Evolutionary conservation across 92 coral and sea anemone genomes (phyloP).

Genomic region (Ricordea florida): DNA sequence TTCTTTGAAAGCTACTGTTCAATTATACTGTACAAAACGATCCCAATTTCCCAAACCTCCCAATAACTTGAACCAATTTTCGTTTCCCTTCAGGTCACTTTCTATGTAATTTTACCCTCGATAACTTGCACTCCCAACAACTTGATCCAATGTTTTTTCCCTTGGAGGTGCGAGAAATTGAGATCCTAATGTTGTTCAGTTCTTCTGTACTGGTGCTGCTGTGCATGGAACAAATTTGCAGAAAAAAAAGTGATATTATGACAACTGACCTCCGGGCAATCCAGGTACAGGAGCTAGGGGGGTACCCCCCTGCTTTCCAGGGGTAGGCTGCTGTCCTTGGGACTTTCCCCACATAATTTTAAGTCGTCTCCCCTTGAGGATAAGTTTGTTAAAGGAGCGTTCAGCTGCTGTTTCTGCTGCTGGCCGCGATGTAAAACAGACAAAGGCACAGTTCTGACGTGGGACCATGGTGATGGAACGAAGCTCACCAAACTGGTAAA

Average conservation of each 20-base stretch:
- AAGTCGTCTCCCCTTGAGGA: conserved; percentile 90
- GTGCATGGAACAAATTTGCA: not conserved
- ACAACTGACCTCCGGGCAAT: conserved; percentile 92
- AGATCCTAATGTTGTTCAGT: too few species aligned
- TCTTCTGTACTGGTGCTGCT: not conserved
- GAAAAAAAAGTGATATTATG: not conserved
- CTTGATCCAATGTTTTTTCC: too few species aligned
- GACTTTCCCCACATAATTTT: conserved; percentile 99
- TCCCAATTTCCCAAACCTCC: too few species aligned
- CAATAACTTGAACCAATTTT: too few species aligned
- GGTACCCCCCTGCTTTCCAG: conserved; percentile 79
- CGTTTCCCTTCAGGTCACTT: too few species aligned
- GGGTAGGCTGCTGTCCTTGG: conserved; percentile 88
- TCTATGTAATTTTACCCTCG: too few species aligned
- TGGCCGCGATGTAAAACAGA: conserved; percentile 86
- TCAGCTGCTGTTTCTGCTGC: conserved; percentile 98
- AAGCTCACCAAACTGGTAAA: conserved; percentile 98
- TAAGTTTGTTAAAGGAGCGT: conserved; percentile 90
- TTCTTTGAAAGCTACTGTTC: not conserved
- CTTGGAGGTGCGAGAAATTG: too few species aligned
- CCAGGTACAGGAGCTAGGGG: conserved; percentile 95
- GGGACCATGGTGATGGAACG: conserved; percentile 99
- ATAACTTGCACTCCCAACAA: too few species aligned
- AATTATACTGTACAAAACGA: too few species aligned
- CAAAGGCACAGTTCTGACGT: conserved; percentile 98